Base-by-base conservation (phyloP, 1,140 invertebrate genomes). In the Spodoptera frugiperda region DNA sequence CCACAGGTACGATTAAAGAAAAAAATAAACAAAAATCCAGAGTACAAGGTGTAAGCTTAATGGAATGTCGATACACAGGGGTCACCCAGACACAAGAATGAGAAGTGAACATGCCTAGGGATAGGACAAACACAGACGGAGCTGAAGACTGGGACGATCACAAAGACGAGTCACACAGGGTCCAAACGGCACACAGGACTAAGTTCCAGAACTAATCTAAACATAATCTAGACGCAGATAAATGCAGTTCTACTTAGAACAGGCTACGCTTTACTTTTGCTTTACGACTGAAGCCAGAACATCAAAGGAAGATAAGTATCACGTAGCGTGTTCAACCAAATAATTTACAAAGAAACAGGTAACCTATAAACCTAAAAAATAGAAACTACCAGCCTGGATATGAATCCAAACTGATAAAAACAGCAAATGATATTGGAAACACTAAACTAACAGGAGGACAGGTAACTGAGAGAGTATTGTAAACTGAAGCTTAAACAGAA, bases 401-500 rank as follows among this genome's bases (percentile, higher is more conserved):
- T 15, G 48, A 54, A 61, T 83, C 82, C 83, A 82, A 82, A 81
- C 57, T 79, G 83, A 79, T 81, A 65, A 61, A 72, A 49, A 77
- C 57, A 68, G 80, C 80, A 84, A 84, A 82, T 17, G 55, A 79
- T 82, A 59, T 73, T 57, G 84, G 77, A 85, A 78, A 73, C 53
- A 81, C 86, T 89, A 89, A 89, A 75, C 89, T 93, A 93, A 86
- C 87, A 89, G 89, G 85, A 86, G 88, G 76, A 83, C 70, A 90
- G 86, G 87, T 86, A 83, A 79, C 71, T 82, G 83, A 89, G 80
- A 90, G 71, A 87, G 82, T 84, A 86, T 61, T 77, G 76, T 80
- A 61, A 78, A 85, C 80, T 80, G 87, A 92, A 92, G 90, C 90
- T 84, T 89, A 84, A 93, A 92, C 89, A 89, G 87, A 93, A 93